Percentiles rank a stretch among this genome's conserved stretches.
phyloP scores from a whole-genome alignment of 2,888 invertebrate species.

The Lysandra coridon region DNA sequence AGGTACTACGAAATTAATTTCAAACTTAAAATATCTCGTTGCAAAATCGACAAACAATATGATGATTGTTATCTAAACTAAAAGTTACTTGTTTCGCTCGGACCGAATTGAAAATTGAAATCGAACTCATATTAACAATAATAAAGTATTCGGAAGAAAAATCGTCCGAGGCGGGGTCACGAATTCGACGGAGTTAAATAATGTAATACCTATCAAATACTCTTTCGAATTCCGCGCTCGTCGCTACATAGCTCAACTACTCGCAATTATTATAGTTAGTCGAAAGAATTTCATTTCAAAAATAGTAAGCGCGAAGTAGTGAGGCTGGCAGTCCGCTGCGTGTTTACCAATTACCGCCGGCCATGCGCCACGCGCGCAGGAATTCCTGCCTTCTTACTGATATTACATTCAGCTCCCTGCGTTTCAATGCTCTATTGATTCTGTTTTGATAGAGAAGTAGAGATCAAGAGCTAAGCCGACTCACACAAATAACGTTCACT shows the following conservation, averaged over 20 bases:
- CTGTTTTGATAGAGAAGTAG: background rate
- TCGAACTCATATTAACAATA: background rate
- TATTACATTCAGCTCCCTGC: conserved; percentile 50
- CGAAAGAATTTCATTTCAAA: conserved; percentile 73
- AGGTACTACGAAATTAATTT: background rate
- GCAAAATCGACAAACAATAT: background rate
- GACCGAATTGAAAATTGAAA: background rate
- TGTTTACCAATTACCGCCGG: conserved; percentile 68
- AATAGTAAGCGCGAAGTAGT: conserved; percentile 56
- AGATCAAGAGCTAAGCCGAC: background rate
- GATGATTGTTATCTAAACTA: background rate
- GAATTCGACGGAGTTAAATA: conserved; percentile 62
- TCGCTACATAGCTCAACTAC: conserved; percentile 51
- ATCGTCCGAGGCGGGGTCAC: conserved; percentile 36
- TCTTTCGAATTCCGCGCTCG: conserved; percentile 59
- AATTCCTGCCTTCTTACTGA: conserved; percentile 51
- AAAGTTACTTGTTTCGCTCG: conserved; percentile 1
- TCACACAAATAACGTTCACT: no score
- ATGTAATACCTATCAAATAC: conserved; percentile 69
- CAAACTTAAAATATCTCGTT: background rate
- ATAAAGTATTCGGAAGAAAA: background rate
- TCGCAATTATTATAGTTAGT: conserved; percentile 64
- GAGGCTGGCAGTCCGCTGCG: conserved; percentile 57
- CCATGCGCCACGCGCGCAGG: conserved; percentile 45
- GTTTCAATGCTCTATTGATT: background rate